Conservation (phyloP, 1,140 invertebrate genomes). For the Drosophila nigromelanica region DNA sequence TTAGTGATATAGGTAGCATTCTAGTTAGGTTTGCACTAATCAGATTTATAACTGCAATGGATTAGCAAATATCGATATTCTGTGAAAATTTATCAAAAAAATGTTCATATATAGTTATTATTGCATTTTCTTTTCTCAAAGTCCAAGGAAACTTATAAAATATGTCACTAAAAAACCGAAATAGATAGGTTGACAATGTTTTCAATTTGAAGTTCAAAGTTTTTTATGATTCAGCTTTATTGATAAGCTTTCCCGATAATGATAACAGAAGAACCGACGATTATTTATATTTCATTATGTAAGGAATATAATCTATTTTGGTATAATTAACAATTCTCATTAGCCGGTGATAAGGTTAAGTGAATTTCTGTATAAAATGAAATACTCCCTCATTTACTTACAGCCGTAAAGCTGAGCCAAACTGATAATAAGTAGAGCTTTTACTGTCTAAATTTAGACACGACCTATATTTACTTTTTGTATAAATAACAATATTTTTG, state of each 20-base stretch:
- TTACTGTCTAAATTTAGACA: not conserved
- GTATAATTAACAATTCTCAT: not conserved
- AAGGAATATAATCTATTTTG: not conserved
- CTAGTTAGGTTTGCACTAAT: too few species aligned
- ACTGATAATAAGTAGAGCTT: constrained; percentile 1
- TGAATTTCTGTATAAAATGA: not conserved
- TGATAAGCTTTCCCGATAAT: not conserved
- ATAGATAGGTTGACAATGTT: not conserved
- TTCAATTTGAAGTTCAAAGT: not conserved
- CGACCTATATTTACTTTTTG: constrained; percentile 14
- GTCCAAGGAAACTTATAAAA: too few species aligned
- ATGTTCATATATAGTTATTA: too few species aligned
- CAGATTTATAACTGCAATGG: too few species aligned
- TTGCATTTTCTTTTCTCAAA: too few species aligned
- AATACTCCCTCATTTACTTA: not conserved
- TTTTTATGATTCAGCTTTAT: not conserved
- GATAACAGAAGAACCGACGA: not conserved
- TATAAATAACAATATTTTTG: too few species aligned
- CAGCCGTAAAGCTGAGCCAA: constrained; percentile 1
- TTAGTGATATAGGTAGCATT: not conserved
- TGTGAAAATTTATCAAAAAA: too few species aligned
- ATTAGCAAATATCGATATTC: not conserved
- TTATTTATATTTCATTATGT: constrained; percentile 16
- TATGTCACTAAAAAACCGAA: too few species aligned
- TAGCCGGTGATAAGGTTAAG: not conserved